A percentile compares a stretch with the other conserved stretches of the same genome.
Evolutionary conservation across 30 jellyfish, hydroid and myxozoan genomes (phyloP).

Genomic region (Haliclystus octoradiatus): DNA sequence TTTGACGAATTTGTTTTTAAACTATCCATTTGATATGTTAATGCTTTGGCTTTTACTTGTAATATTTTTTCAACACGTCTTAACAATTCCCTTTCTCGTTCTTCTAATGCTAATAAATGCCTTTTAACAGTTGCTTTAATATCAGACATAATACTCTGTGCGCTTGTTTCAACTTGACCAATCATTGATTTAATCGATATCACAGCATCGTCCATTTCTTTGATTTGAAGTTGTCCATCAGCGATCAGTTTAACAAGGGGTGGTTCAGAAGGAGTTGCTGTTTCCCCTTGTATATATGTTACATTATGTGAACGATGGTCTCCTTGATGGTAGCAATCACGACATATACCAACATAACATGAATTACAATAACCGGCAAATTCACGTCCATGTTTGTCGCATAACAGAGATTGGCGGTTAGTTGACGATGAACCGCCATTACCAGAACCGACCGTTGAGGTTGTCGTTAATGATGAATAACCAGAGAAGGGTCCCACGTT

Average conservation of each 20-base stretch:
- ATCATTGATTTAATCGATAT: constrained; percentile 47
- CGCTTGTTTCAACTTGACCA: constrained; percentile 69
- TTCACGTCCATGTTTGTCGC: constrained; percentile 87
- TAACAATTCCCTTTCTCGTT: constrained; percentile 77
- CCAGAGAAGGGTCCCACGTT: not conserved
- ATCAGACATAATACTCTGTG: constrained; percentile 60
- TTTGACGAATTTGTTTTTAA: constrained; percentile 32
- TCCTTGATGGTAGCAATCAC: constrained; percentile 58
- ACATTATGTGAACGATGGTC: constrained; percentile 78
- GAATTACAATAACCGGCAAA: constrained; percentile 43
- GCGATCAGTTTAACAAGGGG: constrained; percentile 46
- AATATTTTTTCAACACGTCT: constrained; percentile 83
- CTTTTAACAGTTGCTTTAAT: constrained; percentile 77
- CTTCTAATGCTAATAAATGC: constrained; percentile 92
- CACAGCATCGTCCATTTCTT: constrained; percentile 77
- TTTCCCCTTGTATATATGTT: constrained; percentile 15
- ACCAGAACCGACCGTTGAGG: constrained; percentile 12
- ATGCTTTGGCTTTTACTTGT: constrained; percentile 86
- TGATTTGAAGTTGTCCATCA: constrained; percentile 54
- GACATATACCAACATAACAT: constrained; percentile 62
- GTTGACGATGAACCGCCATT: constrained; percentile 7
- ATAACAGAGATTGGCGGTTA: constrained; percentile 30
- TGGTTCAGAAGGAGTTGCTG: constrained; percentile 1
- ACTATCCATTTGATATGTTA: constrained; percentile 47
- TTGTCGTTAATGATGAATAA: constrained; percentile 7